phyloP scores from a whole-genome alignment of 37 sponge, comb jelly and placozoan genomes.

The Hormiphora californensis region DNA sequence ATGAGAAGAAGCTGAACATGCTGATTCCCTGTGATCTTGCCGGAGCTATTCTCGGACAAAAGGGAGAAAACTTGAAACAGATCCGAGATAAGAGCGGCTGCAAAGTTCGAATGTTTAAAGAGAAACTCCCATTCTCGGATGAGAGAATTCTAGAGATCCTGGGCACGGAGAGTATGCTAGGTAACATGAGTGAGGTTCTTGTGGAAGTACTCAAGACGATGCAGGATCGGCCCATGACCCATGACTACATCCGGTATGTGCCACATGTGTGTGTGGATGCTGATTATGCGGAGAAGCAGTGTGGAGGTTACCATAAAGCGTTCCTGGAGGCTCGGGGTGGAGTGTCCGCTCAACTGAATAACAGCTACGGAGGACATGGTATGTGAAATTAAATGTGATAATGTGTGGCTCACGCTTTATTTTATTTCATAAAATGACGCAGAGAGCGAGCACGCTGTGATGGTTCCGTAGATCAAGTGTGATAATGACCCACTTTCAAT shows the following conservation, averaged over 20 bases:
- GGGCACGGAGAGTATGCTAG: not conserved
- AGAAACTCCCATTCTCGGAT: constrained; percentile 21
- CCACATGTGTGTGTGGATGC: not conserved
- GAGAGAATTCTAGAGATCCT: constrained; percentile 26
- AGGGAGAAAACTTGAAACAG: constrained; percentile 5
- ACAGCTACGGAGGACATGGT: no score
- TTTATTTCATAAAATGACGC: no score
- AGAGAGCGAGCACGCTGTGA: no score
- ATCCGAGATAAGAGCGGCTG: constrained; percentile 4
- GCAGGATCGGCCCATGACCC: not conserved
- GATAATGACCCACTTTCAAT: no score
- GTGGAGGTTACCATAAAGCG: constrained; percentile 18
- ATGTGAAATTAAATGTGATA: no score
- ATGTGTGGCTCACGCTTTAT: no score
- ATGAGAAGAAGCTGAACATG: constrained; percentile 3
- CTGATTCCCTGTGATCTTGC: constrained; percentile 15
- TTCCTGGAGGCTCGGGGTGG: not conserved
- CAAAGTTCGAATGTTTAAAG: not conserved
- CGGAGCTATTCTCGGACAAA: constrained; percentile 6
- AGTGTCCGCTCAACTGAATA: no score
- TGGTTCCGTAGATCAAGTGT: no score
- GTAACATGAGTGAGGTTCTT: not conserved
- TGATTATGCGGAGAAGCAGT: not conserved
- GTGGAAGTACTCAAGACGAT: not conserved
- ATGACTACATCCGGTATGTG: constrained; percentile 47